Percentiles rank a stretch among this genome's conserved stretches.
Conservation (phyloP, 2,888 invertebrate species). For the Drosophila peninsularis region DNA sequence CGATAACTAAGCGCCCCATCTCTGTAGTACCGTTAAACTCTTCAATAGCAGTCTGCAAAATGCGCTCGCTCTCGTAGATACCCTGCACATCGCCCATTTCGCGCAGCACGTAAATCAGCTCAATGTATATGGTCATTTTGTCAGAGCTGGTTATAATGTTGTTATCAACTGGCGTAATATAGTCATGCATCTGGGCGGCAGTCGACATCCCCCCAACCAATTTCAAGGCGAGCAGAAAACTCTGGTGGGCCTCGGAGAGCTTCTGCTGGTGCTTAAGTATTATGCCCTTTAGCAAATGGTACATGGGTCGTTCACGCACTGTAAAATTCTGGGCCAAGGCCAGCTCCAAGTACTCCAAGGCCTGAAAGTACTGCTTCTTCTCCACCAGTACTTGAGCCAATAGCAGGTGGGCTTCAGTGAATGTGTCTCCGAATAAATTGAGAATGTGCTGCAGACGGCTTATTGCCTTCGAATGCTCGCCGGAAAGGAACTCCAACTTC, state of each 20-base stretch:
- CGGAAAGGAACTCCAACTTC: slow-evolving; percentile 92
- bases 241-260: slow-evolving; percentile 89
- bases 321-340: slow-evolving; percentile 96
- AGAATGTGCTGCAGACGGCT: slow-evolving; percentile 90
- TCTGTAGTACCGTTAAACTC: slow-evolving; percentile 92
- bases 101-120: slow-evolving; percentile 88
- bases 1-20: slow-evolving; percentile 92
- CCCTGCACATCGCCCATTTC: slow-evolving; percentile 62
- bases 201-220: slow-evolving; percentile 85
- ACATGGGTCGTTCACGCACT: slow-evolving; percentile 95
- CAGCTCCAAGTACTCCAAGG: slow-evolving; percentile 94
- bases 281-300: slow-evolving; percentile 93
- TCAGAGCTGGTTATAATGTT: slow-evolving; percentile 88
- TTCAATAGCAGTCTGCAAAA: slow-evolving; percentile 90
- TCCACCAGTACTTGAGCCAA: slow-evolving; percentile 93
- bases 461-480: slow-evolving; percentile 90
- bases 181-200: slow-evolving; percentile 34
- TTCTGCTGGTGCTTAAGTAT: slow-evolving; percentile 91
- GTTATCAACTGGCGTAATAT: slow-evolving; percentile 28
- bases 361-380: slow-evolving; percentile 89
- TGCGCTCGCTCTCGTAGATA: slow-evolving; percentile 91
- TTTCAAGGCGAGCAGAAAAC: slow-evolving; percentile 90
- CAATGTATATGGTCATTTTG: slow-evolving; percentile 93
- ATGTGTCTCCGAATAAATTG: slow-evolving; percentile 90
- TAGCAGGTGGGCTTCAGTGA: slow-evolving; percentile 93